A percentile compares a stretch with the other conserved stretches of the same genome.
phyloP scores from a whole-genome alignment of 2,797 vertebrate genomes.

The Ctenochaetus hawaiiensis region DNA sequence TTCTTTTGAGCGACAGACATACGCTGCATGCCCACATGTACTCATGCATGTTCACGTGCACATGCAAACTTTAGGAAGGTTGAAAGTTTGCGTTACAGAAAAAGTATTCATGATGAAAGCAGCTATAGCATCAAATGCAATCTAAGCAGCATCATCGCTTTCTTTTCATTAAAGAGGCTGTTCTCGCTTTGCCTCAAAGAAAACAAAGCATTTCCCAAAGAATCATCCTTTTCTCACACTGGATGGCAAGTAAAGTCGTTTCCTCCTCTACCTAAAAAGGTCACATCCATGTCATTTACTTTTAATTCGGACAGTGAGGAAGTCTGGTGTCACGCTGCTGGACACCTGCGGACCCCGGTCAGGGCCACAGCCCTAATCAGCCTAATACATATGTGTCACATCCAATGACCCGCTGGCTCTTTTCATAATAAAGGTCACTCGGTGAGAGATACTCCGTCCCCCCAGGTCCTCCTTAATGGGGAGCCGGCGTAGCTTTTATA shows the following conservation, averaged over 20 bases:
- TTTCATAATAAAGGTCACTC: constrained; percentile 85
- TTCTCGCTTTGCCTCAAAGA: constrained; percentile 12
- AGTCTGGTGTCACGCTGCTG: constrained; percentile 79
- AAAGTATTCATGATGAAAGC: not conserved
- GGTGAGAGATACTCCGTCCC: constrained; percentile 83
- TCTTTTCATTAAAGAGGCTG: constrained; percentile 18
- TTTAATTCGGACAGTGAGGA: constrained; percentile 78
- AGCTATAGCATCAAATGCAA: not conserved
- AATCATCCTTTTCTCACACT: constrained; percentile 27
- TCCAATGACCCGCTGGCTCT: constrained; percentile 86
- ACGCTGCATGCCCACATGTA: constrained; percentile 38
- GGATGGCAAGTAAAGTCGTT: constrained; percentile 54
- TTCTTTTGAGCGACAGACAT: constrained; percentile 82
- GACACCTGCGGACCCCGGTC: constrained; percentile 79
- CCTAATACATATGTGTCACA: constrained; percentile 88
- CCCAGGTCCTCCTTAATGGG: constrained; percentile 83
- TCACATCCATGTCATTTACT: constrained; percentile 83
- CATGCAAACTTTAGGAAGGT: constrained; percentile 26
- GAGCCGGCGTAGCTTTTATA: constrained; percentile 65
- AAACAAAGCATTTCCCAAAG: constrained; percentile 31
- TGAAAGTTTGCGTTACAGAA: constrained; percentile 4
- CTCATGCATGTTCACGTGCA: not conserved
- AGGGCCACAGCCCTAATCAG: constrained; percentile 83
- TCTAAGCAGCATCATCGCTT: not conserved
- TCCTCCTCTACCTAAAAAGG: constrained; percentile 81